phyloP scores from a whole-genome alignment of 2,797 vertebrate species.

The Cyprinodon diabolis region DNA sequence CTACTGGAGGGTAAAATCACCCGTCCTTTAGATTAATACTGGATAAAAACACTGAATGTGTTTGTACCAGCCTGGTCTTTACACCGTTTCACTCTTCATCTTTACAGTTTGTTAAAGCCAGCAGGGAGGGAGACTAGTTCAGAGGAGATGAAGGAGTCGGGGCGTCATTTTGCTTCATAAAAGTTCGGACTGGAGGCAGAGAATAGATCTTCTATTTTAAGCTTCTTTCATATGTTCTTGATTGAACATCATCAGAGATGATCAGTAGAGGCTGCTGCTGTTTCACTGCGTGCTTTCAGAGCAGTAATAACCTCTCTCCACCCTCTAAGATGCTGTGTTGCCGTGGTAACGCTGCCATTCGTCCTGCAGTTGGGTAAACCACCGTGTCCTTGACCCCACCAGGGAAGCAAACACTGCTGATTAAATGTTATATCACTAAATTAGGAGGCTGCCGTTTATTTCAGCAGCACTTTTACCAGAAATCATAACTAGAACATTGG shows the following conservation, averaged over 20 bases:
- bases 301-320: neutral
- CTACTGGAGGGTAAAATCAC: neutral
- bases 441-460: no score
- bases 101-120: no score
- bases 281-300: neutral
- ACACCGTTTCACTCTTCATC: no score
- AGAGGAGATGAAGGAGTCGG: no score
- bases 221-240: no score
- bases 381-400: neutral
- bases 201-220: no score
- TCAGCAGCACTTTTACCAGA: no score
- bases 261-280: neutral
- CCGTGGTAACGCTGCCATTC: neutral
- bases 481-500: neutral
- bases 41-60: neutral
- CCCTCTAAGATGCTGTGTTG: neutral
- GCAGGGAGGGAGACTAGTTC: no score
- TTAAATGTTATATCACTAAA: neutral
- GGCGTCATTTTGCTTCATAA: no score
- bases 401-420: neutral
- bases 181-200: no score
- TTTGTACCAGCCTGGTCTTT: neutral
- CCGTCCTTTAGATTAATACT: neutral
- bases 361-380: neutral
- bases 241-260: neutral